These are phyloP conservation scores for Pteropus rufus DNA, from an alignment of 2,797 vertebrate species.

Conservation along the genomic window DNA sequence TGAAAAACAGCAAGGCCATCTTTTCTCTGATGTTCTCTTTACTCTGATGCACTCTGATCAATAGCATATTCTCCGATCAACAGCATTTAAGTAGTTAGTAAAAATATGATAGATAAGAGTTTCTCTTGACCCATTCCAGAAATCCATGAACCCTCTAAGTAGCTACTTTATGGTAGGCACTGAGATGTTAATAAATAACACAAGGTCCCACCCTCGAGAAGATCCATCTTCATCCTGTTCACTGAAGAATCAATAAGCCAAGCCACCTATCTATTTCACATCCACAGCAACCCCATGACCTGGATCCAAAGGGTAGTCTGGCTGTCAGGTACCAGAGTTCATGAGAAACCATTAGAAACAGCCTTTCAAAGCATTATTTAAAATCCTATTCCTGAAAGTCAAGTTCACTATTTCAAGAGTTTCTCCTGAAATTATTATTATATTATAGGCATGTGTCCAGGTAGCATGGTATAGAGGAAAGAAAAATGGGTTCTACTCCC, in stretches of 20 bases:
- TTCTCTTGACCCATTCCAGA: background rate
- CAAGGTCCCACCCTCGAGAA: background rate
- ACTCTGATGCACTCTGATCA: background rate
- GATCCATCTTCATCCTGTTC: background rate
- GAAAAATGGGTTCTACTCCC: background rate
- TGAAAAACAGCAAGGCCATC: background rate
- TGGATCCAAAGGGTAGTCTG: background rate
- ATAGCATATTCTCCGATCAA: background rate
- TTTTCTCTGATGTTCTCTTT: background rate
- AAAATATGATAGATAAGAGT: background rate
- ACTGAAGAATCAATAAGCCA: background rate
- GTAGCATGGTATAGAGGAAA: background rate
- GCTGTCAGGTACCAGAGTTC: background rate
- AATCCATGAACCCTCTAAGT: background rate
- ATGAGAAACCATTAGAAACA: background rate
- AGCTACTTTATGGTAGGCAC: background rate
- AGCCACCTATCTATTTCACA: background rate
- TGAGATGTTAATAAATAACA: background rate
- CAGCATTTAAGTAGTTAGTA: background rate
- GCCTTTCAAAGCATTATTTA: background rate
- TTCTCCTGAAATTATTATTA: background rate
- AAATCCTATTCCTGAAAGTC: background rate
- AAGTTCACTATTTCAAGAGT: constrained; percentile 1
- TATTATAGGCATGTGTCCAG: background rate
- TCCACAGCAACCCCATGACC: background rate